These are phyloP conservation scores for Stenodera caucasica DNA, from an alignment of 2,888 invertebrate genomes.

Conservation along the genomic window DNA sequence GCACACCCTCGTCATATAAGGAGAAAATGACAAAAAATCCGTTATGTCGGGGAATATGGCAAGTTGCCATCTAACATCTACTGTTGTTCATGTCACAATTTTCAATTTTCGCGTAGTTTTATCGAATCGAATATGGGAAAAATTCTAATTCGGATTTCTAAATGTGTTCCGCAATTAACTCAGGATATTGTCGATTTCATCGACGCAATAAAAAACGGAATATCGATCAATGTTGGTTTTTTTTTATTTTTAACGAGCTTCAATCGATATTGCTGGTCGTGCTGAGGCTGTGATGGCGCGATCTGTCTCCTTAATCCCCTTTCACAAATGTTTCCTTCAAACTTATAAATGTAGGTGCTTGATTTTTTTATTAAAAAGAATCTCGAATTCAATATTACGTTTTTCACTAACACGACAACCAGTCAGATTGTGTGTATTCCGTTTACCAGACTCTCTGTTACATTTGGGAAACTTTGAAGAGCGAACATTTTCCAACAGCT, in stretches of 20 bases:
- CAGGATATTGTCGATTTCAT: neutral
- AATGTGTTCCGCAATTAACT: neutral
- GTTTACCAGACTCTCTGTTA: neutral
- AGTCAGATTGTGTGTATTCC: neutral
- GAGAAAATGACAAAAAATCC: neutral
- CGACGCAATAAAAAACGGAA: too few relatives aligned
- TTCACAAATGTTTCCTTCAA: conserved; percentile 39
- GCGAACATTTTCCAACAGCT: conserved; percentile 34
- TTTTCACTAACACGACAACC: conserved; percentile 13
- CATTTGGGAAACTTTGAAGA: conserved; percentile 24
- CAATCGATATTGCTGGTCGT: conserved; percentile 8
- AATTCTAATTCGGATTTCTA: too few relatives aligned
- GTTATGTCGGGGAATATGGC: neutral
- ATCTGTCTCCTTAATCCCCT: conserved; percentile 38
- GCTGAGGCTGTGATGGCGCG: conserved; percentile 29
- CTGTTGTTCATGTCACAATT: too few relatives aligned
- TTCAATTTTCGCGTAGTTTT: too few relatives aligned
- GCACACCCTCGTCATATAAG: neutral
- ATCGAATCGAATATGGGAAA: too few relatives aligned
- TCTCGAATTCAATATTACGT: conserved; percentile 32
- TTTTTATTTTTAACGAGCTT: neutral
- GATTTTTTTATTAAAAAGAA: conserved; percentile 35
- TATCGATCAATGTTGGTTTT: too few relatives aligned
- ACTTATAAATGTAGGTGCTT: conserved; percentile 39
- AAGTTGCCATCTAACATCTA: neutral